Evolutionary conservation across 2,888 invertebrate species (phyloP), one percentile per base, ranked within the genome.

Genomic region (Clivina fossor): DNA sequence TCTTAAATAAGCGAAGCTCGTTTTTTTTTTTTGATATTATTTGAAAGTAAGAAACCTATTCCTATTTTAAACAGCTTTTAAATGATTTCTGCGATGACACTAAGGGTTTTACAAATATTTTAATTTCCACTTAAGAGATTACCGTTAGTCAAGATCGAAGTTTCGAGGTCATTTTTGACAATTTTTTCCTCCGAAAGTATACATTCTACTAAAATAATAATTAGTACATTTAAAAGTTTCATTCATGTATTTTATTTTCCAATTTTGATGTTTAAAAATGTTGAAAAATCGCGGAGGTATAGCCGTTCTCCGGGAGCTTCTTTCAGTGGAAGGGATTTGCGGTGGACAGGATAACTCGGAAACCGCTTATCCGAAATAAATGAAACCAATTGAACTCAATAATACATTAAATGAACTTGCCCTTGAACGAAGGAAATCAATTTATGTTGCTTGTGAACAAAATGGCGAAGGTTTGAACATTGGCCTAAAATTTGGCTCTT

Each of bases 311-410:
- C 32, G 1, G 1, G 7, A 32, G 2, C 32, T 13, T 15, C 5
- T 32, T 1, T 32, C 32, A 32, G 11, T 15, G n/a, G 32, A 3
- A 32, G 32, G 32, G 32, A 15, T 32, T 11, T 32, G 32, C 32
- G 32, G 32, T 1, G 32, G 32, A 32, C 32, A 32, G n/a, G 11
- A 4, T 32, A 32, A 32, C 32, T 32, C n/a, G 32, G n/a, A 32
- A 32, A 32, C 32, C 32, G 32, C 32, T 8, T 32, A 32, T 32
- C 4, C 15, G 32, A 32, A 32, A 32, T 9, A 32, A 32, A 32
- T 2, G 1, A 32, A 32, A 32, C 32, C n/a, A 32, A 32, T 32
- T 32, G 1, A 32, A 32, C n/a, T 32, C 15, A 32, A 32, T 32
- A 32, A 13, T 32, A 32, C n/a, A 32, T 32, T 32, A 9, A 32